Percentiles rank a stretch among this genome's conserved stretches.
Evolutionary conservation across 2,888 invertebrate genomes (phyloP).

Genomic region (Drosophila prolongata): DNA sequence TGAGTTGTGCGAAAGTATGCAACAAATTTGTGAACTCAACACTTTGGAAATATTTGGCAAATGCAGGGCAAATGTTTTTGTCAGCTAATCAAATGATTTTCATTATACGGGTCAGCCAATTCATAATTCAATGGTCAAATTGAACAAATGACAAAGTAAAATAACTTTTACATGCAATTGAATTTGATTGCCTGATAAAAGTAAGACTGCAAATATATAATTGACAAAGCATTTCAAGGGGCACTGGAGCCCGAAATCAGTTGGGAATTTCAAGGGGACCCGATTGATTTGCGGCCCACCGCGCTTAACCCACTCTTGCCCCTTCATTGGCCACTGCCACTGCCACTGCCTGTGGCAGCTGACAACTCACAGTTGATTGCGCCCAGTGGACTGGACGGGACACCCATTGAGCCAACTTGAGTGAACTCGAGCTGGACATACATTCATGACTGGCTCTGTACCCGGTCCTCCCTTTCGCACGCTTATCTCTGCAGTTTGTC

Average conservation of each 20-base stretch:
- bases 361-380: constrained; percentile 67
- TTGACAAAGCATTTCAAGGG: constrained; percentile 37
- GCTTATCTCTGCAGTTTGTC: constrained; percentile 57
- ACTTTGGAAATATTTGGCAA: constrained; percentile 15
- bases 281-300: constrained; percentile 56
- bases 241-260: constrained; percentile 22
- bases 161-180: constrained; percentile 53
- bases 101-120: constrained; percentile 6
- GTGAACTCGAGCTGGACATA: constrained; percentile 23
- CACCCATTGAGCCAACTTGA: constrained; percentile 36
- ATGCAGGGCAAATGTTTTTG: neutral
- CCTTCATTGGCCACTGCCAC: neutral
- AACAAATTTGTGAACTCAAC: constrained; percentile 23
- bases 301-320: constrained; percentile 12
- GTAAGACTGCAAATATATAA: constrained; percentile 36
- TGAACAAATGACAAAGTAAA: constrained; percentile 23
- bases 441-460: constrained; percentile 40
- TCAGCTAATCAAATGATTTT: constrained; percentile 22
- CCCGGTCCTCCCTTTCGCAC: constrained; percentile 8
- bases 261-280: constrained; percentile 37
- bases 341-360: constrained; percentile 37
- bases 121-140: constrained; percentile 28
- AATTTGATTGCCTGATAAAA: constrained; percentile 39
- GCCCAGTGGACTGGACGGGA: constrained; percentile 42
- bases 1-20: constrained; percentile 29